A percentile compares a stretch with the other conserved stretches of the same genome.
These are phyloP conservation scores for Sminthurides aquaticus DNA, from an alignment of 2,888 invertebrate species.

Conservation along the genomic window DNA sequence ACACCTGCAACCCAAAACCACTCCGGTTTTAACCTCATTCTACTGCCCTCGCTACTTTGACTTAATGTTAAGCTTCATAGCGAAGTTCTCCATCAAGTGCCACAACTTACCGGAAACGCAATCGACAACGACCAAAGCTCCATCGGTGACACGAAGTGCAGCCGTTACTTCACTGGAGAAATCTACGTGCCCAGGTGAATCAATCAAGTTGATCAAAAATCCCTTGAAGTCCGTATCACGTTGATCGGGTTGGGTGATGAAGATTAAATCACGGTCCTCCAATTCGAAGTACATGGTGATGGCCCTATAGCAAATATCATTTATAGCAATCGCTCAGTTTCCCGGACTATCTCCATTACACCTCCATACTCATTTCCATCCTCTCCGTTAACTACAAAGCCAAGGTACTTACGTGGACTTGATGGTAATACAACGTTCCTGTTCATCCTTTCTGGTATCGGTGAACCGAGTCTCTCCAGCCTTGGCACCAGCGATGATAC, in stretches of 20 bases:
- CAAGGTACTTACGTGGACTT: conserved; percentile 99
- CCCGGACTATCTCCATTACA: not conserved
- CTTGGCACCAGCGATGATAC: conserved; percentile 97
- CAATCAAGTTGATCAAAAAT: conserved; percentile 99
- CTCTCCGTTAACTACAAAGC: too few relatives aligned
- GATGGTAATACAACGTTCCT: conserved; percentile 99
- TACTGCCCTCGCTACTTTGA: not conserved
- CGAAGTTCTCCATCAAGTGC: too few relatives aligned
- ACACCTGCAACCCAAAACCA: conserved; percentile 62
- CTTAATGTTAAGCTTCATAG: too few relatives aligned
- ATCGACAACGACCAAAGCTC: conserved; percentile 98
- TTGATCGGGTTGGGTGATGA: conserved; percentile 85
- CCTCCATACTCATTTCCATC: not conserved
- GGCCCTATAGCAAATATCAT: conserved; percentile 59
- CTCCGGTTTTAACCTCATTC: not conserved
- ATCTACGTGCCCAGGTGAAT: conserved; percentile 99
- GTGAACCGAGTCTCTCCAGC: conserved; percentile 99
- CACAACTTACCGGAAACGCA: conserved; percentile 84
- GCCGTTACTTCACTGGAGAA: conserved; percentile 99
- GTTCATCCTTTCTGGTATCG: conserved; percentile 99
- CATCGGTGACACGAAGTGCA: conserved; percentile 98
- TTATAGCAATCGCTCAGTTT: not conserved
- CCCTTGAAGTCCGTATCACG: conserved; percentile 83
- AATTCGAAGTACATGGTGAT: conserved; percentile 99
- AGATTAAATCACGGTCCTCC: conserved; percentile 83